Evolutionary conservation across 1,140 invertebrate genomes (phyloP).

Genomic region (Coenobita brevimanus): DNA sequence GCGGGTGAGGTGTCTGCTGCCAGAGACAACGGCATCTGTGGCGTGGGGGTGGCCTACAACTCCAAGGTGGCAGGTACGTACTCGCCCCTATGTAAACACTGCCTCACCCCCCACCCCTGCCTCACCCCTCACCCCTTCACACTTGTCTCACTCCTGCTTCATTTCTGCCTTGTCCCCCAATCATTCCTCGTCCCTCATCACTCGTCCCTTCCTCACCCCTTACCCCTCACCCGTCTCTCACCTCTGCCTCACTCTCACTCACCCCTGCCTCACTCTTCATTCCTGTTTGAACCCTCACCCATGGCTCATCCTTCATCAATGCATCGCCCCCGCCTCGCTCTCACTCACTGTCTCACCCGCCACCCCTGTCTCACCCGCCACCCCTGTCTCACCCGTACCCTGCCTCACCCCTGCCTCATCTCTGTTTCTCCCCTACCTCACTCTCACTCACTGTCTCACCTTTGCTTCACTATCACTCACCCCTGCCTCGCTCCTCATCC

Average conservation of each 20-base stretch:
- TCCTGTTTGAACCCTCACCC: too few relatives aligned
- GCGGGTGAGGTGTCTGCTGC: slow-evolving; percentile 97
- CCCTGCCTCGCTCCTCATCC: too few relatives aligned
- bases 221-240: background rate
- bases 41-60: slow-evolving; percentile 99
- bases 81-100: background rate
- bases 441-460: too few relatives aligned
- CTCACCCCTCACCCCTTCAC: background rate
- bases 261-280: background rate
- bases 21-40: slow-evolving; percentile 96
- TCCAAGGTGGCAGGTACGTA: slow-evolving; percentile 92
- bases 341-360: too few relatives aligned
- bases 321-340: too few relatives aligned
- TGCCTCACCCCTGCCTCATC: too few relatives aligned
- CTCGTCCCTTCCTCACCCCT: slow-evolving; percentile 9
- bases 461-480: too few relatives aligned
- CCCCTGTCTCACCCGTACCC: too few relatives aligned
- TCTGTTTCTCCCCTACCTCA: too few relatives aligned
- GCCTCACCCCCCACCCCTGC: background rate
- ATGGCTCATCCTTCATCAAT: too few relatives aligned
- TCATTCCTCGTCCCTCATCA: background rate
- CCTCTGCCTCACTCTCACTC: background rate
- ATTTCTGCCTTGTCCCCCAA: background rate
- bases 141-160: background rate
- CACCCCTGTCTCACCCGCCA: too few relatives aligned